Conservation (phyloP, 2,113 vertebrate species). For the Verasper variegatus region DNA sequence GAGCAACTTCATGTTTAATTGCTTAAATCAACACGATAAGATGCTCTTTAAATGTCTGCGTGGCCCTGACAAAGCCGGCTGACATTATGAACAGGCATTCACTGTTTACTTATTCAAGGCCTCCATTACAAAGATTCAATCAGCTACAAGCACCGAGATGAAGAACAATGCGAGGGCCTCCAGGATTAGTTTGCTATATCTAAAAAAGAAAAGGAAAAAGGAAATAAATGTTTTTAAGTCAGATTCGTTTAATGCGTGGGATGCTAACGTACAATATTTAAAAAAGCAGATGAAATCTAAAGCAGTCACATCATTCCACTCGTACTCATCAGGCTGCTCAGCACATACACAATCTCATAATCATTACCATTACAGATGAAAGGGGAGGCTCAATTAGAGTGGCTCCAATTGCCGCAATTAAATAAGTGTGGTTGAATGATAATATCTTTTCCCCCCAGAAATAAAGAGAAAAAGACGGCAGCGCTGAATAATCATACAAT, state of each 20-base stretch:
- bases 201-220: constrained; percentile 6
- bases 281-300: constrained; percentile 23
- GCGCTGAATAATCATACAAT: constrained; percentile 86
- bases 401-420: constrained; percentile 87
- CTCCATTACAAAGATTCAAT: constrained; percentile 76
- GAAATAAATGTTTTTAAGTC: constrained; percentile 36
- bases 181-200: constrained; percentile 24
- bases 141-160: constrained; percentile 60
- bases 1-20: constrained; percentile 86
- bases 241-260: constrained; percentile 4
- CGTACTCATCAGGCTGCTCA: constrained; percentile 75
- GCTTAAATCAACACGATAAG: constrained; percentile 85
- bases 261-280: constrained; percentile 10
- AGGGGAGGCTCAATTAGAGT: constrained; percentile 82
- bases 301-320: constrained; percentile 57
- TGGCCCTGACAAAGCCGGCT: constrained; percentile 72
- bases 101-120: constrained; percentile 77
- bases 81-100: constrained; percentile 72
- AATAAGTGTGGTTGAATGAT: constrained; percentile 88
- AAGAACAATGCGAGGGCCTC: constrained; percentile 53
- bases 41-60: constrained; percentile 80
- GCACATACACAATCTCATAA: constrained; percentile 83
- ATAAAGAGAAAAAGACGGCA: constrained; percentile 81
- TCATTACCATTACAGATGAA: constrained; percentile 88
- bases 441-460: constrained; percentile 84